phyloP scores from a whole-genome alignment of 2,113 vertebrate genomes.

The Odontesthes bonariensis region DNA sequence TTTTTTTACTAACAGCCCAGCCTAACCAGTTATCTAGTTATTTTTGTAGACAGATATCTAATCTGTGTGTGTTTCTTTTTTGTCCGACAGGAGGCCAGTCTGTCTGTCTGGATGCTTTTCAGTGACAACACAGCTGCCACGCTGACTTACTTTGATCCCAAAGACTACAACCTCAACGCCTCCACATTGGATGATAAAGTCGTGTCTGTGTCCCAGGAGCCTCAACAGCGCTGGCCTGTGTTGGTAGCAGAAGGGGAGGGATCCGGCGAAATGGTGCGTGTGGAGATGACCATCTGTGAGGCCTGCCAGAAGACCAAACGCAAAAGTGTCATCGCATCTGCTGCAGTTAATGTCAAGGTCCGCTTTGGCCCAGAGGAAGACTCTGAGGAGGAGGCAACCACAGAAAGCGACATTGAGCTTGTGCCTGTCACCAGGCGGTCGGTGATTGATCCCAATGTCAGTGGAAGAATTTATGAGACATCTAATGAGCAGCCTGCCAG shows the following conservation, averaged over 20 bases:
- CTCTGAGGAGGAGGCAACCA: conserved; percentile 86
- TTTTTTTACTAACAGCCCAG: too few relatives aligned
- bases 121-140: conserved; percentile 93
- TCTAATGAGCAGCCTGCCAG: conserved; percentile 85
- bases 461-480: conserved; percentile 74
- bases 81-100: conserved; percentile 88
- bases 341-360: conserved; percentile 88
- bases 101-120: conserved; percentile 96
- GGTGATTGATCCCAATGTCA: conserved; percentile 78
- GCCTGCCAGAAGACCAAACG: conserved; percentile 98
- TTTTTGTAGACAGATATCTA: neutral
- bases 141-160: conserved; percentile 91
- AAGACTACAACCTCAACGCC: conserved; percentile 95
- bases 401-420: conserved; percentile 68
- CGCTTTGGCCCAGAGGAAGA: conserved; percentile 88
- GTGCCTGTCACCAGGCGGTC: conserved; percentile 82
- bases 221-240: conserved; percentile 87
- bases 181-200: conserved; percentile 90
- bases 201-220: conserved; percentile 89
- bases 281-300: conserved; percentile 94
- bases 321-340: conserved; percentile 91
- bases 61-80: conserved; percentile 26
- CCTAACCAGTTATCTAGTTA: accelerated
- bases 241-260: conserved; percentile 93
- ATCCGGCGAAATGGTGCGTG: conserved; percentile 85